phyloP scores from a whole-genome alignment of 2,113 vertebrate genomes.

The Condylura cristata region DNA sequence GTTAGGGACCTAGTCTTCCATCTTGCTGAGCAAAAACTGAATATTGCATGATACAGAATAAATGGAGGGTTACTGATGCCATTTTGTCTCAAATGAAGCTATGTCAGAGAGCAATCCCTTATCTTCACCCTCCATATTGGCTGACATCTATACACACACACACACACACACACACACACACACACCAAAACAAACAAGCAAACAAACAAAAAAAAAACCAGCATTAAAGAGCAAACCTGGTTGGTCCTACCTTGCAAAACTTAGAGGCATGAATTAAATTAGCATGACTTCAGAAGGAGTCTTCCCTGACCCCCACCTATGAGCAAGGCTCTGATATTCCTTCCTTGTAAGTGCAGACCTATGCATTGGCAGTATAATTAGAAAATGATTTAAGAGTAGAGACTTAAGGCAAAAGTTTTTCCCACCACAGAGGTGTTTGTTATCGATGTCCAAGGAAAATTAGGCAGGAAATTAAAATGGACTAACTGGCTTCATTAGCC shows the following conservation, averaged over 20 bases:
- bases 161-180: too few species aligned
- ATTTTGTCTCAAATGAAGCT: slow-evolving; percentile 63
- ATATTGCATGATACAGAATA: slow-evolving; percentile 72
- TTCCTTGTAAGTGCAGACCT: background rate
- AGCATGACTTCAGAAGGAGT: background rate
- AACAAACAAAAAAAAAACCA: too few species aligned
- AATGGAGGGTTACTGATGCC: slow-evolving; percentile 62
- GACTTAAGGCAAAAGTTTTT: background rate
- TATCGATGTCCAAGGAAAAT: slow-evolving; percentile 58
- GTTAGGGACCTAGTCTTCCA: slow-evolving; percentile 71
- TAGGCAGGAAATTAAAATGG: slow-evolving; percentile 70
- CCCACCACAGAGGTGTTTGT: background rate
- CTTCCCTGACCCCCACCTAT: background rate
- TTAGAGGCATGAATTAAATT: background rate
- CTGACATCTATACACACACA: background rate
- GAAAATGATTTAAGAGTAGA: slow-evolving; percentile 8
- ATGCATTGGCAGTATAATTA: background rate
- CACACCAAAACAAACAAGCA: too few species aligned
- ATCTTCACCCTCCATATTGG: background rate
- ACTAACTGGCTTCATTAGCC: slow-evolving; percentile 72
- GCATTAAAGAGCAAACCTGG: background rate
- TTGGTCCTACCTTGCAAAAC: background rate
- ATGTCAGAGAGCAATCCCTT: background rate
- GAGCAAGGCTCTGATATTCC: background rate
- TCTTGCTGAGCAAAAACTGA: slow-evolving; percentile 70